Evolutionary conservation across 2,113 vertebrate genomes (phyloP), one percentile per base, ranked within the genome.

Genomic region (Crotophaga sulcirostris): DNA sequence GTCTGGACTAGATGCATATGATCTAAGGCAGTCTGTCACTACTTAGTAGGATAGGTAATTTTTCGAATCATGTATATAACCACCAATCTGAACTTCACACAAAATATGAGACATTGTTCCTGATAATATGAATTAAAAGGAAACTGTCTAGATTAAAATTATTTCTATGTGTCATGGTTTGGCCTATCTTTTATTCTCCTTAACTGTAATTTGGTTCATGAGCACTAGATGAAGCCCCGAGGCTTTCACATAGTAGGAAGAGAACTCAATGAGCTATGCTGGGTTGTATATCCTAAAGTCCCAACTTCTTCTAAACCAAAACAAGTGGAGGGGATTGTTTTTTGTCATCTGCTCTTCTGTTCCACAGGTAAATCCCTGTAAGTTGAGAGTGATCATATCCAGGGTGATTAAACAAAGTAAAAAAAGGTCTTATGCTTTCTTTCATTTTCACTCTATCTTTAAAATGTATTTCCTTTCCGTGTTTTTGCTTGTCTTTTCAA

Each of bases 151-250:
- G 13, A 77, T 19, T 62, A 77, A 40, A 49, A 33, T n/a, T 77
- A 62, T n/a, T 85, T 17, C 42, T 55, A 2, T 59, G 13, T 67
- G 60, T 47, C 13, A 59, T 78, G 28, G 8, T 77, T 93, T 92
- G 66, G 10, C 10, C 93, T 74, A 68, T 14, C 13, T 73, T 76
- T 90, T 75, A 20, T 76, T 69, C 51, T 49, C 87, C 26, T 67
- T 63, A 75, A 69, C 54, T 97, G 64, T 79, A 90, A 75, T 95
- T 90, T 96, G 90, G 36, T 58, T 77, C 54, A 10, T 66, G 85
- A 96, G 93, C 83, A 69, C 72, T 94, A 82, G 90, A 95, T 97
- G 90, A 96, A 96, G 67, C 79, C 64, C 90, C 89, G 87, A 81
- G 86, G 44, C 90, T 92, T 95, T 63, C 38, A 82, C 29, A 42